Evolutionary conservation across 2,888 invertebrate species (phyloP).

Genomic region (Campoplex nolae): DNA sequence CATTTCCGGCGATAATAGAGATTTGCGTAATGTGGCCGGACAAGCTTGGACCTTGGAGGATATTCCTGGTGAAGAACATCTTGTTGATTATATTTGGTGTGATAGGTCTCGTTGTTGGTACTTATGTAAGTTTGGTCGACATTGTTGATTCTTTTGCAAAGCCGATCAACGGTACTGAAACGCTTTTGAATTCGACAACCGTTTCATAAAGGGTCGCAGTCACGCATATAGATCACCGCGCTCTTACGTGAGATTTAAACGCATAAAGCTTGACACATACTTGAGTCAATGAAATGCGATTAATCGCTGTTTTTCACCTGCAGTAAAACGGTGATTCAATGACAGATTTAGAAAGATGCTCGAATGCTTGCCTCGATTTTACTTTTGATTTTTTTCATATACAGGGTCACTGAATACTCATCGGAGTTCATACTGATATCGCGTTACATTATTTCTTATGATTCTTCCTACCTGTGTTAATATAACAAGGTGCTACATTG

Average conservation of each 20-base stretch:
- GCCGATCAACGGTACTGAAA: not conserved
- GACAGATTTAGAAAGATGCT: not conserved
- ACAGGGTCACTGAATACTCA: not conserved
- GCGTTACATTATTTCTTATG: not conserved
- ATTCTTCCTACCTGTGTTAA: not conserved
- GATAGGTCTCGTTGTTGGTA: conserved; percentile 86
- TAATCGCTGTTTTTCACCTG: not conserved
- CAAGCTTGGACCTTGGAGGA: conserved; percentile 85
- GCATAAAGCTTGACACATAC: not conserved
- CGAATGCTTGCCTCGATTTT: not conserved
- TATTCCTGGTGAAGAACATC: conserved; percentile 85
- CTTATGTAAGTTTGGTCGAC: conserved; percentile 86
- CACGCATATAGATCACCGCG: not conserved
- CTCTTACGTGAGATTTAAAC: not conserved
- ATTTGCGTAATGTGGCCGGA: conserved; percentile 90
- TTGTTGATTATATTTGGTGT: conserved; percentile 86
- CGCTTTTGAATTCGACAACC: not conserved
- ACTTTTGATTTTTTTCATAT: not conserved
- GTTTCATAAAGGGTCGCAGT: not conserved
- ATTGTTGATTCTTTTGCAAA: conserved; percentile 84
- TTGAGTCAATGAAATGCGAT: not conserved
- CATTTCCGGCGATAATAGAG: conserved; percentile 91
- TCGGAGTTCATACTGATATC: not conserved
- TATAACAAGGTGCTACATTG: not conserved
- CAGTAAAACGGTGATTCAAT: not conserved